Conservation (phyloP, 2,113 vertebrate species). For the Osmerus mordax region DNA sequence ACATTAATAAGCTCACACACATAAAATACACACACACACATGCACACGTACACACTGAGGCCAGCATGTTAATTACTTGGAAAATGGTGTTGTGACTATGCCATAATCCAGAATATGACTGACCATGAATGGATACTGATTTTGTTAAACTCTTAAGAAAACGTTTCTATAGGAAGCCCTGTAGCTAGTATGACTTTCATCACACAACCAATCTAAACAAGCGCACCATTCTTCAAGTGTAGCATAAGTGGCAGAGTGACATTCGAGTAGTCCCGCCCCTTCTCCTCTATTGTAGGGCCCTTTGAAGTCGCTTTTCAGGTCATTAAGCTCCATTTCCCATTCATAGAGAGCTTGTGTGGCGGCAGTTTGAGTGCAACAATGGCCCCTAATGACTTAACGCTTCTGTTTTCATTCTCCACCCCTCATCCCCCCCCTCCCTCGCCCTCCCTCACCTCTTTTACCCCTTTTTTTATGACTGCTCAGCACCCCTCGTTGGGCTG, state of each 20-base stretch:
- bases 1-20: neutral
- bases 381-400: slow-evolving; percentile 77
- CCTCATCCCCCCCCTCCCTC: slow-evolving; percentile 48
- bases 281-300: slow-evolving; percentile 66
- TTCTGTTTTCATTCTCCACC: slow-evolving; percentile 74
- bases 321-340: slow-evolving; percentile 78
- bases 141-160: slow-evolving; percentile 40
- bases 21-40: neutral
- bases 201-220: slow-evolving; percentile 69
- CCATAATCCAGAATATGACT: too few species aligned
- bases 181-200: slow-evolving; percentile 63
- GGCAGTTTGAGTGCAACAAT: slow-evolving; percentile 72
- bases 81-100: too few species aligned
- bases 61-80: too few species aligned
- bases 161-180: slow-evolving; percentile 52
- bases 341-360: slow-evolving; percentile 70
- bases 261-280: slow-evolving; percentile 63
- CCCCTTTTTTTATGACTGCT: slow-evolving; percentile 58
- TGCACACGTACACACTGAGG: neutral
- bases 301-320: slow-evolving; percentile 76
- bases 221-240: slow-evolving; percentile 68
- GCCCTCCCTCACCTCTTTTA: slow-evolving; percentile 23
- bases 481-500: slow-evolving; percentile 61
- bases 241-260: slow-evolving; percentile 70
- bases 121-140: neutral